phyloP scores from a whole-genome alignment of 2,888 invertebrate species.

The Leucozona laternaria region DNA sequence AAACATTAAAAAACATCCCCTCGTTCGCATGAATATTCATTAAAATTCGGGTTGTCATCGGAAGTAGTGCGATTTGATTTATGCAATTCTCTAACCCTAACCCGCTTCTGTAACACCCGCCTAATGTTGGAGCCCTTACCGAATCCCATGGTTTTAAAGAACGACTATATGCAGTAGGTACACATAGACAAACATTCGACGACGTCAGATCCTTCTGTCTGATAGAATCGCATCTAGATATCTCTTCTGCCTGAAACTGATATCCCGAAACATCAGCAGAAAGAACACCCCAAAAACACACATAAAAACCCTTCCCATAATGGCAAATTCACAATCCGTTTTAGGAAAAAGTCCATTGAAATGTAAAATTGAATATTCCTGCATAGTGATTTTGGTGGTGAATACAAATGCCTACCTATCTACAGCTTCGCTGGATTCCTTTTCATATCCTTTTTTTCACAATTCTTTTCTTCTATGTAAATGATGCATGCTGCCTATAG shows the following conservation, averaged over 20 bases:
- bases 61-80: conserved; percentile 84
- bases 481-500: conserved; percentile 55
- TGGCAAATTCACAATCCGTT: conserved; percentile 6
- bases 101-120: conserved; percentile 7
- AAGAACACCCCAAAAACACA: conserved; percentile 24
- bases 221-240: conserved; percentile 67
- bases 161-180: background rate
- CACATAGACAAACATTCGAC: background rate
- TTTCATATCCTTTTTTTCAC: conserved; percentile 19
- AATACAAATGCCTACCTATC: background rate
- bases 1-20: conserved; percentile 51
- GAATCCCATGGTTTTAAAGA: conserved; percentile 29
- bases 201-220: conserved; percentile 62
- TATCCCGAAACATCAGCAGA: conserved; percentile 36
- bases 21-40: conserved; percentile 70
- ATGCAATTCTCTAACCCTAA: conserved; percentile 81
- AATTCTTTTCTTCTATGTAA: conserved; percentile 51
- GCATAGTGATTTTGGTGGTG: conserved; percentile 40
- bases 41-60: conserved; percentile 80
- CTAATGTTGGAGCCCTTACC: conserved; percentile 49
- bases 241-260: conserved; percentile 53
- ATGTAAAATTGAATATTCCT: conserved; percentile 68
- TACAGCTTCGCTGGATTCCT: conserved; percentile 24
- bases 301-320: conserved; percentile 11
- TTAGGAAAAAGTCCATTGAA: conserved; percentile 54